Conservation (phyloP, 2,888 invertebrate genomes). For the Sepioteuthis lessoniana region DNA sequence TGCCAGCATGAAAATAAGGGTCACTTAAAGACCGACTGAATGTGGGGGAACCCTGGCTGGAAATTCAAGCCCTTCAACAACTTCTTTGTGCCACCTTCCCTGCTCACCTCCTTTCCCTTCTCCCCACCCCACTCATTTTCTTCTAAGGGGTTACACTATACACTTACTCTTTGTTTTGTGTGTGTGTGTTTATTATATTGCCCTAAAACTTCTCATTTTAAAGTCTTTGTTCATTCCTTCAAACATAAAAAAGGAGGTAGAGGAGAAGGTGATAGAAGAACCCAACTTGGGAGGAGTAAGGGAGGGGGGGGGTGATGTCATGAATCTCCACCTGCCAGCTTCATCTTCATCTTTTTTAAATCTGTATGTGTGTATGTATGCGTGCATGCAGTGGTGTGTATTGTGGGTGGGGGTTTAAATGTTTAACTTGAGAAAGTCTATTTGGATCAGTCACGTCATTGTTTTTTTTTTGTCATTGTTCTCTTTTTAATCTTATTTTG, state of each 20-base stretch:
- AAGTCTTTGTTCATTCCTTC: neutral
- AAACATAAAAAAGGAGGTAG: neutral
- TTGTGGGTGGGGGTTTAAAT: neutral
- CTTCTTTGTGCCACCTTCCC: neutral
- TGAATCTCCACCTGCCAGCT: neutral
- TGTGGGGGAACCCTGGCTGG: neutral
- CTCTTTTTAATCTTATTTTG: neutral
- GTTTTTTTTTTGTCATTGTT: neutral
- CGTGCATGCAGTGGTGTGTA: neutral
- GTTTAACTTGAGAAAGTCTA: neutral
- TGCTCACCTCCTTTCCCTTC: neutral
- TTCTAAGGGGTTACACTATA: neutral
- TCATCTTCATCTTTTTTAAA: neutral
- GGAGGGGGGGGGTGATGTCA: neutral
- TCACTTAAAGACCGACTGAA: conserved; percentile 9
- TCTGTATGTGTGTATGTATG: neutral
- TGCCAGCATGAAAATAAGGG: neutral
- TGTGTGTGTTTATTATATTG: too few relatives aligned
- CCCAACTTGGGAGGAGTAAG: neutral
- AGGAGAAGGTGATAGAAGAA: neutral
- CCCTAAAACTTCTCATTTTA: too few relatives aligned
- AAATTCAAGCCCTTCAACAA: neutral
- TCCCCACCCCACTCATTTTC: neutral
- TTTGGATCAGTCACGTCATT: neutral
- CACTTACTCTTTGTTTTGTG: neutral